Evolutionary conservation across 2,113 vertebrate species (phyloP).

Genomic region (Urocolius indicus): DNA sequence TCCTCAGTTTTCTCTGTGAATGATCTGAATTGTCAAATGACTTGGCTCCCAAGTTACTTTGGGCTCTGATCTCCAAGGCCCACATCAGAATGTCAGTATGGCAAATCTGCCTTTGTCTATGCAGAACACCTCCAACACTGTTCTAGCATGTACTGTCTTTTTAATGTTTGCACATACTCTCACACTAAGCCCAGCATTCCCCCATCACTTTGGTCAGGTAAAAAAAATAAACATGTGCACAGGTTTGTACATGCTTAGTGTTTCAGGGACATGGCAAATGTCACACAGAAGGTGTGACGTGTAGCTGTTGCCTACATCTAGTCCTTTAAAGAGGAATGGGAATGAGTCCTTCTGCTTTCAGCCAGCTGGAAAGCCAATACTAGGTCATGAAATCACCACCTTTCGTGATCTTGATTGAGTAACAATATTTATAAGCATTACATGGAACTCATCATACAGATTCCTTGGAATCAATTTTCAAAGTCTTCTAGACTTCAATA

Average conservation of each 20-base stretch:
- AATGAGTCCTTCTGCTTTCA: neutral
- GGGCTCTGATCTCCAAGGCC: neutral
- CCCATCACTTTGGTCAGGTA: neutral
- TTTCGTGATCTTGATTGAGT: neutral
- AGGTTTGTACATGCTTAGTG: fast-evolving
- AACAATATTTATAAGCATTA: neutral
- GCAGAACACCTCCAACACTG: neutral
- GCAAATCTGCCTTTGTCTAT: neutral
- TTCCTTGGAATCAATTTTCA: neutral
- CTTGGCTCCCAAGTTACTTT: neutral
- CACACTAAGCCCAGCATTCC: neutral
- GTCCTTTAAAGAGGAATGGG: neutral
- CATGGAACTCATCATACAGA: neutral
- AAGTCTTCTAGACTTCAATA: neutral
- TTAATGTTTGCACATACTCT: neutral
- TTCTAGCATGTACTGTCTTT: neutral
- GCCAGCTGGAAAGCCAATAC: neutral
- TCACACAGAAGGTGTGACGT: neutral
- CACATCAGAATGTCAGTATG: neutral
- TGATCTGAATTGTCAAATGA: neutral
- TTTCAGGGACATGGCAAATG: too few relatives aligned
- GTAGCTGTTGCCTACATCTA: neutral
- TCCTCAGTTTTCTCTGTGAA: neutral
- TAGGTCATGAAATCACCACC: neutral
- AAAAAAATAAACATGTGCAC: neutral